These are phyloP conservation scores for Busseola fusca DNA, from an alignment of 2,888 invertebrate genomes.

Conservation along the genomic window DNA sequence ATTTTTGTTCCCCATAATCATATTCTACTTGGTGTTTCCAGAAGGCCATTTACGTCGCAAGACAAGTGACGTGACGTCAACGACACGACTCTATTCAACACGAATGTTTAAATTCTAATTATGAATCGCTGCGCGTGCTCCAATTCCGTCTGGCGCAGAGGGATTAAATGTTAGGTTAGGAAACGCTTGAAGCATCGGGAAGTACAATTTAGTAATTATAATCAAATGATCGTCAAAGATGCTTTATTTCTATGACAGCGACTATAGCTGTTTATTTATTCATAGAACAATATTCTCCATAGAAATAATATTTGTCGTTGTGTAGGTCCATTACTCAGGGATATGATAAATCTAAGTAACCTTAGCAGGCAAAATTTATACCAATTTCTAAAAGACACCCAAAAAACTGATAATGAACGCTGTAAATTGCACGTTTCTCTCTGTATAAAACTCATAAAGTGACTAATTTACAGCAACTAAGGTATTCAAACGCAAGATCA, in stretches of 20 bases:
- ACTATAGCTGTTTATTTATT: background rate
- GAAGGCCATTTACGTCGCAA: background rate
- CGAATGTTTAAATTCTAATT: slow-evolving; percentile 74
- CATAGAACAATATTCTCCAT: background rate
- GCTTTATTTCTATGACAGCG: slow-evolving; percentile 1
- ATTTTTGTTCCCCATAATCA: slow-evolving; percentile 2
- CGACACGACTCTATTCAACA: slow-evolving; percentile 48
- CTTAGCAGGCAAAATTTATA: background rate
- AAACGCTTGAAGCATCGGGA: slow-evolving; percentile 19
- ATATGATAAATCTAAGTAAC: background rate
- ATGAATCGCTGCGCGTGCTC: slow-evolving; percentile 64
- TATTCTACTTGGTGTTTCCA: background rate
- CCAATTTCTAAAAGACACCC: background rate
- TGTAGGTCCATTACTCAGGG: background rate
- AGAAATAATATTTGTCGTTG: background rate
- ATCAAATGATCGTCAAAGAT: slow-evolving; percentile 2
- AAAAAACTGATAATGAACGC: slow-evolving; percentile 6
- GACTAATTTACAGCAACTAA: slow-evolving; percentile 39
- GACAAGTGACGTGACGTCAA: background rate
- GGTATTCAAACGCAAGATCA: slow-evolving; percentile 48
- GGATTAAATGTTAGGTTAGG: slow-evolving; percentile 57
- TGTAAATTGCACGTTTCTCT: background rate
- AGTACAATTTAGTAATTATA: slow-evolving; percentile 20
- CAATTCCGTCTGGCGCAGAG: slow-evolving; percentile 60
- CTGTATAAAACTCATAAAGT: slow-evolving; percentile 19